Evolutionary conservation across 2,797 vertebrate genomes (phyloP).

Genomic region (Poeciliopsis turneri): DNA sequence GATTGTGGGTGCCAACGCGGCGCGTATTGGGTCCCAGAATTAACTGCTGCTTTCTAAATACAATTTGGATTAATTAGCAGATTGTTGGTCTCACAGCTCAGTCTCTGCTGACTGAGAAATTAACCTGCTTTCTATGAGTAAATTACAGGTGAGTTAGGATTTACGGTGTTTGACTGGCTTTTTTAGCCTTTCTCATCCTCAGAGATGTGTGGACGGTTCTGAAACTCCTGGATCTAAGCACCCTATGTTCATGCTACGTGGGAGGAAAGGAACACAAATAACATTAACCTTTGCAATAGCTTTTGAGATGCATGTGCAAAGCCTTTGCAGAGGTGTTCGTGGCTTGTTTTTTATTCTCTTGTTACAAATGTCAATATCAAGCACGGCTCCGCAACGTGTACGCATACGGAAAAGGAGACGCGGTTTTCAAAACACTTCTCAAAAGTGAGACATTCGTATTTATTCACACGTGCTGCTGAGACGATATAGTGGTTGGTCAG

Average conservation of each 20-base stretch:
- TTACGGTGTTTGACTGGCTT: conserved; percentile 23
- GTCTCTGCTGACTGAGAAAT: conserved; percentile 16
- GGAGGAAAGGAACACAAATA: conserved; percentile 52
- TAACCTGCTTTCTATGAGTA: conserved; percentile 10
- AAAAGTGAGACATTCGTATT: neutral
- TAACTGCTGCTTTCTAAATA: conserved; percentile 47
- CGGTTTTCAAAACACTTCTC: neutral
- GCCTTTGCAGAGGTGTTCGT: neutral
- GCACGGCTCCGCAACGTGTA: no score
- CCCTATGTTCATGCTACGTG: conserved; percentile 59
- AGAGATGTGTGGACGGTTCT: conserved; percentile 38
- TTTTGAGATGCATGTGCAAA: conserved; percentile 34
- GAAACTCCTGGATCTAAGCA: conserved; percentile 39
- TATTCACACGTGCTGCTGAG: neutral
- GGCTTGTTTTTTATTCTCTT: neutral
- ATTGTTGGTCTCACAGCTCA: conserved; percentile 44
- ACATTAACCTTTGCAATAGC: conserved; percentile 52
- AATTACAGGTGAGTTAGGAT: conserved; percentile 23
- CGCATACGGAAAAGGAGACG: neutral
- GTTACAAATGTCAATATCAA: neutral
- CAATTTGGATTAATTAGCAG: conserved; percentile 52
- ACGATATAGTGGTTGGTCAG: neutral
- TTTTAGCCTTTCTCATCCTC: conserved; percentile 30
- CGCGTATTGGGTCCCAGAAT: conserved; percentile 34
- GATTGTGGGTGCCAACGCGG: conserved; percentile 31